These are phyloP conservation scores for Marronus borbonicus DNA, from an alignment of 2,888 invertebrate species.

Conservation along the genomic window DNA sequence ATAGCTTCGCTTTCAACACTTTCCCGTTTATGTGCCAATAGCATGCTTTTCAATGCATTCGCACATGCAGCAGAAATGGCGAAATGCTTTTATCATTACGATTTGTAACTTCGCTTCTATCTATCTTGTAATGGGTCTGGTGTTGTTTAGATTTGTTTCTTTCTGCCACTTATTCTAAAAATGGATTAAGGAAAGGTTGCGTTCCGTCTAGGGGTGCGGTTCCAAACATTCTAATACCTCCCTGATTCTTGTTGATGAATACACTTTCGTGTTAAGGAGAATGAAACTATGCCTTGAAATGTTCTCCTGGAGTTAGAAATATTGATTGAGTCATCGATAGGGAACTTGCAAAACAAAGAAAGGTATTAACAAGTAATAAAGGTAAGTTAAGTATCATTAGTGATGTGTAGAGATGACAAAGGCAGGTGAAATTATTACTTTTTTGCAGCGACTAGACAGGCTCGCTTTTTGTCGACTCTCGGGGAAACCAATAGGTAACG, in stretches of 20 bases:
- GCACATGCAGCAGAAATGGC: conserved; percentile 23
- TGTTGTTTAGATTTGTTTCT: conserved; percentile 14
- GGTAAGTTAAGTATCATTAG: too few relatives aligned
- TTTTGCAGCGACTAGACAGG: too few relatives aligned
- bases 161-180: neutral
- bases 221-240: neutral
- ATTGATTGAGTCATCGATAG: too few relatives aligned
- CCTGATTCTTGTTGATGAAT: neutral
- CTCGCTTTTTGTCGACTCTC: too few relatives aligned
- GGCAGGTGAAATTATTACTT: too few relatives aligned
- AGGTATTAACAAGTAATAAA: too few relatives aligned
- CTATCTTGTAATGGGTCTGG: conserved; percentile 11
- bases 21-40: conserved; percentile 24
- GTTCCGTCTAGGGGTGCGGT: neutral
- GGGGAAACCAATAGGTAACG: too few relatives aligned
- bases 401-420: too few relatives aligned
- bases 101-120: conserved; percentile 16
- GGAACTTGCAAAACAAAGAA: too few relatives aligned
- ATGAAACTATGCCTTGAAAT: too few relatives aligned
- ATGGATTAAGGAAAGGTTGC: conserved; percentile 6
- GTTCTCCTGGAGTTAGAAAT: too few relatives aligned
- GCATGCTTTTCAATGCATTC: conserved; percentile 30
- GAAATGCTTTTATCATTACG: conserved; percentile 44
- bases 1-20: conserved; percentile 24
- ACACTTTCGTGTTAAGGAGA: neutral